These are phyloP conservation scores for Heterotilapia buettikoferi DNA, from an alignment of 2,113 vertebrate genomes.

Conservation along the genomic window DNA sequence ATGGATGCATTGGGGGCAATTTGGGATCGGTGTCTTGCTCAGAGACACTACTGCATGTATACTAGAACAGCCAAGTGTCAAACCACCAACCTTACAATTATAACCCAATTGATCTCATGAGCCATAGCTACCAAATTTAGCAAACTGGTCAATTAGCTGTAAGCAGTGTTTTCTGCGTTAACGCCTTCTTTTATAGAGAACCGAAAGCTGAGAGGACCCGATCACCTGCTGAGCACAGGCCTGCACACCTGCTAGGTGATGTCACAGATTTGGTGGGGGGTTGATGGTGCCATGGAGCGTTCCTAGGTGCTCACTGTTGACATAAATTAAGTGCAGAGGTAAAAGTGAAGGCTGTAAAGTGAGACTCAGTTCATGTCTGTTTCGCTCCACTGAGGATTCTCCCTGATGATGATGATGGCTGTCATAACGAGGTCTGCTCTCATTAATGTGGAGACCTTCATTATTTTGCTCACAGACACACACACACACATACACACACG, in stretches of 20 bases:
- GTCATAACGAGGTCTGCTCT: slow-evolving; percentile 27
- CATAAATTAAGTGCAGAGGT: background rate
- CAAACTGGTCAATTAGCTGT: background rate
- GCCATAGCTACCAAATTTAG: background rate
- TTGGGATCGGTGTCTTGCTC: background rate
- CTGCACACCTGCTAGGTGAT: background rate
- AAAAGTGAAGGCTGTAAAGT: background rate
- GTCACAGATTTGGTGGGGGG: background rate
- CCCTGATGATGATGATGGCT: background rate
- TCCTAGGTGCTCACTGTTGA: background rate
- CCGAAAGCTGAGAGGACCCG: background rate
- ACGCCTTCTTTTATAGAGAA: background rate
- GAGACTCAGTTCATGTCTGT: background rate
- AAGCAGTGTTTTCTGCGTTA: background rate
- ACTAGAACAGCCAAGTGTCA: background rate
- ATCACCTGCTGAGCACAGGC: background rate
- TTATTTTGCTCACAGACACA: slow-evolving; percentile 3
- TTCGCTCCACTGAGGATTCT: background rate
- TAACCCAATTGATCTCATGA: background rate
- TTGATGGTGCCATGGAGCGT: background rate
- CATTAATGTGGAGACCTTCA: slow-evolving; percentile 3
- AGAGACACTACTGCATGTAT: background rate
- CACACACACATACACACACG: background rate
- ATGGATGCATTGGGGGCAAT: background rate
- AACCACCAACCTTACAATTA: background rate